phyloP scores from a whole-genome alignment of 2,888 invertebrate genomes.

The Dendrolimus houi region DNA sequence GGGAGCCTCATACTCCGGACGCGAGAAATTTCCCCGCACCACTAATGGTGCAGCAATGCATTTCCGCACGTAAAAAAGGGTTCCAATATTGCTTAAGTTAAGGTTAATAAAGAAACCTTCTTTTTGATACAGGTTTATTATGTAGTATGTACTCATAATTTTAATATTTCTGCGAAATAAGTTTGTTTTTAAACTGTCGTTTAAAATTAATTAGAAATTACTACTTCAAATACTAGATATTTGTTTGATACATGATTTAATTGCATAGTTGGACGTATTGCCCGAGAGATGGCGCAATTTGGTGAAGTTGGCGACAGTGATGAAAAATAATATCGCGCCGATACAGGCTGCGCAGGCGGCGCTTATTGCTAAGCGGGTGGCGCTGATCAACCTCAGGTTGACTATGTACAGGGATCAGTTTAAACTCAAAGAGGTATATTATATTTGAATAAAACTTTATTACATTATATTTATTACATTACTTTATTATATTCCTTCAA shows the following conservation, averaged over 20 bases:
- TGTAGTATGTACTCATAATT: too few species aligned
- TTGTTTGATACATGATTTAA: neutral
- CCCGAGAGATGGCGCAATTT: slow-evolving; percentile 92
- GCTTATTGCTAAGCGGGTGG: slow-evolving; percentile 88
- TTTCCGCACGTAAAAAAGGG: too few species aligned
- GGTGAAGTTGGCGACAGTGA: slow-evolving; percentile 87
- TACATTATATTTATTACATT: neutral
- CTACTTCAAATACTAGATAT: too few species aligned
- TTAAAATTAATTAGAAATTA: too few species aligned
- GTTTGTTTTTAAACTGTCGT: too few species aligned
- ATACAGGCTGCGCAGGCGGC: slow-evolving; percentile 92
- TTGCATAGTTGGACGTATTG: slow-evolving; percentile 79
- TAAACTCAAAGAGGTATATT: slow-evolving; percentile 60
- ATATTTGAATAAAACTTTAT: slow-evolving; percentile 1
- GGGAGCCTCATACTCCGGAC: too few species aligned
- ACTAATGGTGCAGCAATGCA: too few species aligned
- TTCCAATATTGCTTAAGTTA: too few species aligned
- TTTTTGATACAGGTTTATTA: too few species aligned
- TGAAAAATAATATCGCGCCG: slow-evolving; percentile 91
- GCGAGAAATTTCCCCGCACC: too few species aligned
- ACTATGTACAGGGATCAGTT: slow-evolving; percentile 86
- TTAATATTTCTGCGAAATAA: too few species aligned
- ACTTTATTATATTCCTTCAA: neutral
- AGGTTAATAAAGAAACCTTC: too few species aligned
- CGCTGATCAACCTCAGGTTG: slow-evolving; percentile 87